Evolutionary conservation across 1,140 invertebrate genomes (phyloP).

Genomic region (Euura lappo): DNA sequence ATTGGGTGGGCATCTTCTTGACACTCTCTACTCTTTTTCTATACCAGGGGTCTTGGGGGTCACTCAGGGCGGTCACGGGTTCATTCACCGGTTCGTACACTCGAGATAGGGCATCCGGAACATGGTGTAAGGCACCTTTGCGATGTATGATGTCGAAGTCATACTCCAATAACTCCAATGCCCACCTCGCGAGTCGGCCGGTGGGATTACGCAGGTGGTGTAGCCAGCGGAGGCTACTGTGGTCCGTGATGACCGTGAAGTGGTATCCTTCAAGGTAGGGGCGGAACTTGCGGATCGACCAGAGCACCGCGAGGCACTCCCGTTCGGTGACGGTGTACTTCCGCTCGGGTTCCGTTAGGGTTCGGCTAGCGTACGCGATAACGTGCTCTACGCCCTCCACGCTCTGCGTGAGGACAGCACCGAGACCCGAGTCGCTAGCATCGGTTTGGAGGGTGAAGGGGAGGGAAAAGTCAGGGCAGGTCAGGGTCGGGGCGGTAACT

Average conservation of each 20-base stretch:
- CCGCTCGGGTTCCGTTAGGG: constrained; percentile 41
- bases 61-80: neutral
- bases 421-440: constrained; percentile 37
- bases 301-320: constrained; percentile 59
- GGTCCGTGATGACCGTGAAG: constrained; percentile 46
- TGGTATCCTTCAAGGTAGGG: constrained; percentile 39
- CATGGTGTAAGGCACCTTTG: constrained; percentile 2
- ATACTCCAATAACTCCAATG: constrained; percentile 34
- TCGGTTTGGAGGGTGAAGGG: constrained; percentile 32
- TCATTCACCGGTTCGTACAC: neutral
- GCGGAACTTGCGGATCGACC: constrained; percentile 41
- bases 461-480: constrained; percentile 18
- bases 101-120: constrained; percentile 25
- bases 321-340: constrained; percentile 57
- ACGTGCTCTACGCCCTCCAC: constrained; percentile 31
- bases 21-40: neutral
- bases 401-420: constrained; percentile 36
- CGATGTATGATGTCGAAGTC: constrained; percentile 33
- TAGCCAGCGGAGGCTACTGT: constrained; percentile 39
- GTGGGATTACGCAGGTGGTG: constrained; percentile 31
- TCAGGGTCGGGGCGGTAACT: constrained; percentile 21
- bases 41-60: constrained; percentile 8
- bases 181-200: constrained; percentile 49
- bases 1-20: neutral
- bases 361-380: constrained; percentile 50